phyloP scores from a whole-genome alignment of 2,797 vertebrate species.

The Tenualosa ilisha region DNA sequence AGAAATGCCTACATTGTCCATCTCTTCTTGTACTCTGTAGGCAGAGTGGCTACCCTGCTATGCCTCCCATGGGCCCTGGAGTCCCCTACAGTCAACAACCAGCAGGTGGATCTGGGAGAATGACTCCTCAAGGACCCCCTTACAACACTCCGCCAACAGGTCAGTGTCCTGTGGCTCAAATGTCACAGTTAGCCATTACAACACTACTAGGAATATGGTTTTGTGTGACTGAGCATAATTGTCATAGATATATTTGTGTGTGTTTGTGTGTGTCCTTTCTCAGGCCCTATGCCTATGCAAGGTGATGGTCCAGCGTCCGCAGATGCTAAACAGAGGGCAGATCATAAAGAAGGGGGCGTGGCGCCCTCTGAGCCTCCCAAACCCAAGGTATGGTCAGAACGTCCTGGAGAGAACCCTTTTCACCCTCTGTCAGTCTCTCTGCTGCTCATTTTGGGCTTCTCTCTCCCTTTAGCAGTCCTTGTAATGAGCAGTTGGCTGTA shows the following conservation, averaged over 20 bases:
- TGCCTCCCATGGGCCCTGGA: constrained; percentile 81
- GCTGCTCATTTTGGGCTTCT: not conserved
- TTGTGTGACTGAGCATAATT: no score
- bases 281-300: constrained; percentile 62
- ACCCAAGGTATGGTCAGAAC: constrained; percentile 58
- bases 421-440: not conserved
- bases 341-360: constrained; percentile 59
- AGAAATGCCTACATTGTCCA: not conserved
- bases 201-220: not conserved
- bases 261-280: not conserved
- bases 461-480: not conserved
- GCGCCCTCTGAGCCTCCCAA: constrained; percentile 51
- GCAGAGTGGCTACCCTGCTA: constrained; percentile 81
- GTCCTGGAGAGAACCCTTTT: not conserved
- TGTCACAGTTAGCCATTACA: not conserved
- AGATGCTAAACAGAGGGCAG: constrained; percentile 62
- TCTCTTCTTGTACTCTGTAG: constrained; percentile 58
- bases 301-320: constrained; percentile 55
- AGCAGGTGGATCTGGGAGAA: constrained; percentile 81
- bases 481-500: not conserved
- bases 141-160: constrained; percentile 72
- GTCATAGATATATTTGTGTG: not conserved
- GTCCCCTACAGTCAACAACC: constrained; percentile 83
- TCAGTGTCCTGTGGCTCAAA: constrained; percentile 38
- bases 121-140: constrained; percentile 81